Evolutionary conservation across 23 tunicate genomes (phyloP), one percentile per base, ranked within the genome.

Genomic region (Corella eumyota): DNA sequence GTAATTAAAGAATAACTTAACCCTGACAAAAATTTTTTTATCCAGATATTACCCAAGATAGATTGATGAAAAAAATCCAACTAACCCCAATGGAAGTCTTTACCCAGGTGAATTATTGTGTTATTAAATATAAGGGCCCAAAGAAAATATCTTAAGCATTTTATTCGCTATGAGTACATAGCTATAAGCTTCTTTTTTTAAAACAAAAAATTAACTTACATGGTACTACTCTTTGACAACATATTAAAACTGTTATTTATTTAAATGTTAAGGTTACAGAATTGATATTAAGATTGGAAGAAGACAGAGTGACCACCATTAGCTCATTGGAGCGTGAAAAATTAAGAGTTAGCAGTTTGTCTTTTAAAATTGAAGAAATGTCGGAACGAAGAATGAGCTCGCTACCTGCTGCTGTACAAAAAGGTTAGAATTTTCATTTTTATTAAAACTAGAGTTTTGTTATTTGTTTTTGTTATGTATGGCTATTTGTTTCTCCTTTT

Each of bases 321-420:
- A 47, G 34, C 31, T 75, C 79, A 49, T 78, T 90, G 20, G 79
- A 69, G 54, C 56, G 34, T 2, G 97, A 90, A 40, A 51, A 61
- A 3, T 58, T 54, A 24, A 67, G 78, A 67, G 73, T 88, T 2
- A 62, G 53, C 29, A 45, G 47, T 21, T 60, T 88, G 45, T 26
- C 35, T 6, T 26, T 19, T 27, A 72, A 67, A 53, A 71, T 88
- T 61, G 88, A 79, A 29, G 48, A 33, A 27, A 46, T 88, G 61
- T 62, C 78, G 15, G 77, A 64, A 55, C 58, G 71, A 36, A 57
- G 96, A 62, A 56, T 88, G 63, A 40, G 56, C n/a, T 64, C 59
- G 22, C 67, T 88, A 15, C 96, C 96, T 11, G 65, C 50, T 25
- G 81, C 75, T 21, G 96, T 88, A 24, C 96, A 88, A 57, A 78